phyloP scores from a whole-genome alignment of 2,797 vertebrate species.

The Cynopterus sphinx region DNA sequence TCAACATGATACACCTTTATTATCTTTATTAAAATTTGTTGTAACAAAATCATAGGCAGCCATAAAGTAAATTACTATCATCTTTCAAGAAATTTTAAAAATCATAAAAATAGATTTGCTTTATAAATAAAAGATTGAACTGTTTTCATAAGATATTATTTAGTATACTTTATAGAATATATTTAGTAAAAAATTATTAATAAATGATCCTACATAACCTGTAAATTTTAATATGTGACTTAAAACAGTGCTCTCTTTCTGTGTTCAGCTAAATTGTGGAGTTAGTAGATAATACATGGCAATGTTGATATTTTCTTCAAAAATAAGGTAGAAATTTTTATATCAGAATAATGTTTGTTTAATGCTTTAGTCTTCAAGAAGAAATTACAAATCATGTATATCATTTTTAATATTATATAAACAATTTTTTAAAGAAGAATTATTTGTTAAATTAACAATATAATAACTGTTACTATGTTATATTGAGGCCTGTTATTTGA shows the following conservation, averaged over 20 bases:
- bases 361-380: not conserved
- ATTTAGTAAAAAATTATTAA: not conserved
- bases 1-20: not conserved
- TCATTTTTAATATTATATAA: not conserved
- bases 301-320: not conserved
- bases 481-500: not conserved
- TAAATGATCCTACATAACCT: not conserved
- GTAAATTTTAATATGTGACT: not conserved
- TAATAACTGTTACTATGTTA: not conserved
- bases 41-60: not conserved
- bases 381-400: not conserved
- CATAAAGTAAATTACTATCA: not conserved
- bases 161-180: not conserved
- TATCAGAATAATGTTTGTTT: not conserved
- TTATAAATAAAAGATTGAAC: not conserved
- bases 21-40: not conserved
- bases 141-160: not conserved
- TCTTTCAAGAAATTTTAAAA: not conserved
- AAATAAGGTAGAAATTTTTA: not conserved
- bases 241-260: not conserved
- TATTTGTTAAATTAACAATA: not conserved
- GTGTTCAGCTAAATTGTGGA: not conserved
- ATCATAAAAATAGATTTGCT: not conserved
- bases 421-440: not conserved
- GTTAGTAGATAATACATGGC: not conserved